Evolutionary conservation across 2,797 vertebrate genomes (phyloP), one percentile per base, ranked within the genome.

Genomic region (Danionella dracula): DNA sequence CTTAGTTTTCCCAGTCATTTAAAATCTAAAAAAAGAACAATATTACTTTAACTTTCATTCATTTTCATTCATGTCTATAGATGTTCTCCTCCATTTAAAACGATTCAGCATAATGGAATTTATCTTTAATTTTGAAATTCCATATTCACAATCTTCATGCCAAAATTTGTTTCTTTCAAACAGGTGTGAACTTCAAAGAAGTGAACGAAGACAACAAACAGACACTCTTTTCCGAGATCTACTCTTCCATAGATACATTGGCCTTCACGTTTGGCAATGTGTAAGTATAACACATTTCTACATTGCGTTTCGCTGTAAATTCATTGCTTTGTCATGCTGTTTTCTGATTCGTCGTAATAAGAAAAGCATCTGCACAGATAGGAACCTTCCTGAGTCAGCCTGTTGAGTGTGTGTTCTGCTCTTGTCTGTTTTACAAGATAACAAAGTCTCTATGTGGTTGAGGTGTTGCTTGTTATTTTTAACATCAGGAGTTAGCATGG

Each of bases 221-320:
- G 71, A 90, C 92, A 56, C 83, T 93, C 70, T 96, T 97, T 55
- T 82, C 85, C 67, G 95, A 97, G 81, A 93, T 98, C 82, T 93
- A 93, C 90, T 83, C 89, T 9, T 95, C 96, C 42, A 93, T 98
- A 63, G 96, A 99, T 83, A 91, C 92, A 37, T 90, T 99, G 90
- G 96, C 96, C 41, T 95, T 97, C 85, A 98, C 94, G 31, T 97
- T 99, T 90, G 95, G 96, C 81, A 97, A 97, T 93, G 87, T 96
- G 96, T 99, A 87, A 97, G 95, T 94, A 27, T 2, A 11, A 3
- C 9, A 56, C 4, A 4, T 15, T 16, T 42, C 16, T 34, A 10
- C 5, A 64, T 44, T 20, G 13, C 8, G 12, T 17, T 2, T 21
- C n/a, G 35, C 13, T 54, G 38, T 65, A 17, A 49, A 48, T 35